Base-by-base conservation (phyloP, 2,797 vertebrate genomes). In the Sebastes dallii region DNA sequence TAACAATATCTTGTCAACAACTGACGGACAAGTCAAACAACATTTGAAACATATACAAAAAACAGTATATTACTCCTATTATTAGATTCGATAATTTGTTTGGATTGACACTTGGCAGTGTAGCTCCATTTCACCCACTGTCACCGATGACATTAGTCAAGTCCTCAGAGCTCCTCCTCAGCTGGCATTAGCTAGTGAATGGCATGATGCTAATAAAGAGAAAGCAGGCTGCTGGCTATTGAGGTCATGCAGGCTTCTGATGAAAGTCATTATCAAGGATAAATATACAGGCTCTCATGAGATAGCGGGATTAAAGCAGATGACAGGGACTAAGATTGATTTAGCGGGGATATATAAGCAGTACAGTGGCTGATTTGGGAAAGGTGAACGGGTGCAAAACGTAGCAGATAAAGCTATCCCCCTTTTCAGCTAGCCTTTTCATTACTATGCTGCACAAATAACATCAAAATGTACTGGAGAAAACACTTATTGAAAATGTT, bases 231-330 rank as follows among this genome's bases (percentile, higher is more conserved):
- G 65, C 70, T 66, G 77, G 68, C 30, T 50, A 61, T 60, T 52
- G 69, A 86, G 82, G 73, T 60, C 75, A 46, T 46, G 42, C 42
- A 55, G 61, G 82, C 82, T 81, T 92, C 83, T 88, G 85, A 93
- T 91, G 77, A 90, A 92, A 92, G 94, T 92, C 88, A 92, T 94
- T 92, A 94, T 80, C 89, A 90, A 84, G 86, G 89, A 94, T 93
- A 94, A 86, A 93, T 89, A 93, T 88, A 92, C 75, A 78, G 80
- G 75, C 84, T 72, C 60, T 80, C 74, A 82, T 84, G 89, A 81
- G 83, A 78, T 54, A 76, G 80, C 65, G 78, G 84, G 89, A 91
- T 93, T 91, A 93, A 80, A 90, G 76, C 86, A 85, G 88, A 81
- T 85, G 90, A 84, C 68, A 5, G 75, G 36, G 79, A 79, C 93